Evolutionary conservation across 2,888 invertebrate species (phyloP).

Genomic region (Drosophila neoperkinsi): DNA sequence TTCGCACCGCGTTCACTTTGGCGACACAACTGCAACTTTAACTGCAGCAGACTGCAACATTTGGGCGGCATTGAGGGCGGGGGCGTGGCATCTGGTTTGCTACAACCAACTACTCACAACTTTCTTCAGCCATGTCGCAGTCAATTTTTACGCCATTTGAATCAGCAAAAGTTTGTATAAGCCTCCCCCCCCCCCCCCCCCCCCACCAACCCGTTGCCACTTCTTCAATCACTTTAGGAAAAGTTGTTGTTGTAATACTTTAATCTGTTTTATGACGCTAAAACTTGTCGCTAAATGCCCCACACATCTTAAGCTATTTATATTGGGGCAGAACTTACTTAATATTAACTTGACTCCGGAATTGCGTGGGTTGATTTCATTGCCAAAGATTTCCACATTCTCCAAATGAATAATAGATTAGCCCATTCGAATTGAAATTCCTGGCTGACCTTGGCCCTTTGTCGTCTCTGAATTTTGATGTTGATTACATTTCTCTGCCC

Average conservation of each 20-base stretch:
- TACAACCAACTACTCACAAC: conserved; percentile 51
- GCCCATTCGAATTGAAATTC: conserved; percentile 60
- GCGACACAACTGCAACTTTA: conserved; percentile 45
- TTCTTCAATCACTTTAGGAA: neutral
- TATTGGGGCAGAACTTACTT: neutral
- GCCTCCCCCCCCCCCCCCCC: neutral
- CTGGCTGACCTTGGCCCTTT: conserved; percentile 69
- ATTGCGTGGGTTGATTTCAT: conserved; percentile 8
- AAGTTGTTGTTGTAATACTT: conserved; percentile 47
- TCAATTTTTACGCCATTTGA: conserved; percentile 76
- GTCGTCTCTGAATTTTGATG: conserved; percentile 44
- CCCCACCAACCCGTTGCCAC: no score
- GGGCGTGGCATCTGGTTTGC: conserved; percentile 59
- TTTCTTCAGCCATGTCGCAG: conserved; percentile 62
- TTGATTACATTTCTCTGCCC: conserved; percentile 60
- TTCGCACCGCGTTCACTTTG: conserved; percentile 37
- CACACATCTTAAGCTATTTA: conserved; percentile 4
- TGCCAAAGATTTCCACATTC: neutral
- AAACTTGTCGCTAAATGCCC: conserved; percentile 37
- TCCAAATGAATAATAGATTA: conserved; percentile 66
- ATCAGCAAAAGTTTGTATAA: conserved; percentile 75
- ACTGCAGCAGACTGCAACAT: conserved; percentile 46
- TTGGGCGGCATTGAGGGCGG: conserved; percentile 40
- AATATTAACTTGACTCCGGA: conserved; percentile 47
- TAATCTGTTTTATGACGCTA: conserved; percentile 67